Percentiles rank a stretch among this genome's conserved stretches.
Evolutionary conservation across 92 coral and sea anemone genomes (phyloP).

Genomic region (Anthopleura xanthogrammica): DNA sequence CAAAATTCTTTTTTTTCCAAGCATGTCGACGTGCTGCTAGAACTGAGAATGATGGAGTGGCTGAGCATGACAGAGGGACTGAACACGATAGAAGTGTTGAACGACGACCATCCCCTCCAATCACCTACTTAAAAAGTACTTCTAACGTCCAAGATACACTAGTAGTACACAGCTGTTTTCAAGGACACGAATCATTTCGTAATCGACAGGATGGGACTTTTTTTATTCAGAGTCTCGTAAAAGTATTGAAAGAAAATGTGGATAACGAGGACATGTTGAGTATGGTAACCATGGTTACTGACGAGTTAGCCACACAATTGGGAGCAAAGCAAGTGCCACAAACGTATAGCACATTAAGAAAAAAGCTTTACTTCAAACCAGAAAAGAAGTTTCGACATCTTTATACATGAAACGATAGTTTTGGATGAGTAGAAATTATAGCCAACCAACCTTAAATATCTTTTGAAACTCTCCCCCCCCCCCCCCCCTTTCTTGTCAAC

Average conservation of each 20-base stretch:
- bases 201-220: not conserved
- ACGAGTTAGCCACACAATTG: not conserved
- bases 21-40: constrained; percentile 25
- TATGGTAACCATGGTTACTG: not conserved
- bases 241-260: not conserved
- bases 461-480: too few relatives aligned
- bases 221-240: not conserved
- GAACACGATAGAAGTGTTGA: too few relatives aligned
- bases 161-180: not conserved
- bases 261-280: not conserved
- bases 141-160: not conserved
- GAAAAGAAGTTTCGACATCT: not conserved
- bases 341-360: not conserved
- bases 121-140: not conserved
- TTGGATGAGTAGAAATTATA: too few relatives aligned
- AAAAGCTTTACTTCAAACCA: not conserved
- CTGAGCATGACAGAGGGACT: too few relatives aligned
- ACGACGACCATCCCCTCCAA: too few relatives aligned
- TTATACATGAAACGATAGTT: not conserved
- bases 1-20: constrained; percentile 48
- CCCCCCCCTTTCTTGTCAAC: too few relatives aligned
- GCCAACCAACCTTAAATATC: too few relatives aligned
- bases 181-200: constrained; percentile 1
- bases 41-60: too few relatives aligned
- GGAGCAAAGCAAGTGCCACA: not conserved